Evolutionary conservation across 2,113 vertebrate species (phyloP), one percentile per base, ranked within the genome.

Genomic region (Hippocampus barbouri): DNA sequence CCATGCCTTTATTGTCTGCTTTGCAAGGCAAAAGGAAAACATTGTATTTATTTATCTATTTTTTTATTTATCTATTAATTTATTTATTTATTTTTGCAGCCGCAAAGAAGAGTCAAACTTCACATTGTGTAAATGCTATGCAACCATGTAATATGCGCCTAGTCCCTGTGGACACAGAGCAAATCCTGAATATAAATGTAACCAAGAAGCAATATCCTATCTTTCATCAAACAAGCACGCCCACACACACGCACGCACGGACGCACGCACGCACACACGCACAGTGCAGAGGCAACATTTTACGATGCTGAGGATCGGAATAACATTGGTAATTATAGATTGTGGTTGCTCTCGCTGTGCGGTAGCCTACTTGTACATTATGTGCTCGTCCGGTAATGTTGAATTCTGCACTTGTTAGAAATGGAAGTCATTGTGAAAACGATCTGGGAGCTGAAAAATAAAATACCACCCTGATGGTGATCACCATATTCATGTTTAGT

Each of bases 271-370:
- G 40, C 56, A 57, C 41, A 43, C 56, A 74, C 8, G 8, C 12
- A 51, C 56, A 74, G 27, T 47, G 34, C 30, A 65, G 45, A 75
- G 78, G 57, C 66, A 81, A 59, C 38, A 76, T 82, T 43, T 84
- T 82, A 71, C 66, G 76, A 40, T 34, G 25, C 71, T 18, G 14
- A 15, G 60, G 65, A 74, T 56, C 75, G 82, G 74, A 84, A 62
- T 38, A 62, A 81, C 79, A 66, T 71, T 61, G 72, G 76, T 84
- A 79, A 82, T 84, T 63, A 82, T 76, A 82, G 77, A 75, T 68
- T 75, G 63, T 69, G 71, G 75, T 77, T 78, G 54, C 61, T 63
- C 47, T 75, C 43, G 67, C 57, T 73, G 66, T 23, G 5, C 30
- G 62, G 43, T 34, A 59, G 75, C 61, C 71, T 34, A 53, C 41